Conservation (phyloP, 2,113 vertebrate species). For the Smithornis capensis region DNA sequence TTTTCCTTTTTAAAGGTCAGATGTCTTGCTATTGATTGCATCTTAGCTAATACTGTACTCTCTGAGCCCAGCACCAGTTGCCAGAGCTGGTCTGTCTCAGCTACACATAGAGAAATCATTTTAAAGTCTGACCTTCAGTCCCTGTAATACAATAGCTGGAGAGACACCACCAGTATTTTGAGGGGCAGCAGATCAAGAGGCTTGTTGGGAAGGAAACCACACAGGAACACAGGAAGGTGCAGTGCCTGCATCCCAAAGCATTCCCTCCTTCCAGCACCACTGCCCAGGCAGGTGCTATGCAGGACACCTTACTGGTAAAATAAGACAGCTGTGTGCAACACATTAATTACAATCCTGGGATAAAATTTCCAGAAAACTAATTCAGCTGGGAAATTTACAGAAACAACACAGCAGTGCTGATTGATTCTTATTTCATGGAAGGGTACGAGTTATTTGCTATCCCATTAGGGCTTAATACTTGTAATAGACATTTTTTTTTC, state of each 20-base stretch:
- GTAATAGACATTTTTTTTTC: not conserved
- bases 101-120: not conserved
- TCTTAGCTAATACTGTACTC: not conserved
- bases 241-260: not conserved
- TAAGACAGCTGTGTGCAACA: not conserved
- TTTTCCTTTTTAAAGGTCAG: not conserved
- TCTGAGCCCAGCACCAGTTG: not conserved
- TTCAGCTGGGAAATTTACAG: not conserved
- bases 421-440: not conserved
- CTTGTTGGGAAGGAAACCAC: not conserved
- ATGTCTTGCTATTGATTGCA: not conserved
- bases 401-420: not conserved
- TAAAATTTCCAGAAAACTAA: not conserved
- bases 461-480: not conserved
- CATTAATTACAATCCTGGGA: not conserved
- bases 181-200: not conserved
- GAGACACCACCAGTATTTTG: not conserved
- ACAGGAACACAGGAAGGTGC: not conserved
- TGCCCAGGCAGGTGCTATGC: not conserved
- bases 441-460: not conserved
- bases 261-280: not conserved
- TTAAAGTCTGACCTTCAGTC: conserved; percentile 20
- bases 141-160: not conserved
- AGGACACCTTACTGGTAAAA: not conserved
- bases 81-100: not conserved